These are phyloP conservation scores for Sebastes dallii DNA, from an alignment of 2,797 vertebrate species.

Conservation along the genomic window DNA sequence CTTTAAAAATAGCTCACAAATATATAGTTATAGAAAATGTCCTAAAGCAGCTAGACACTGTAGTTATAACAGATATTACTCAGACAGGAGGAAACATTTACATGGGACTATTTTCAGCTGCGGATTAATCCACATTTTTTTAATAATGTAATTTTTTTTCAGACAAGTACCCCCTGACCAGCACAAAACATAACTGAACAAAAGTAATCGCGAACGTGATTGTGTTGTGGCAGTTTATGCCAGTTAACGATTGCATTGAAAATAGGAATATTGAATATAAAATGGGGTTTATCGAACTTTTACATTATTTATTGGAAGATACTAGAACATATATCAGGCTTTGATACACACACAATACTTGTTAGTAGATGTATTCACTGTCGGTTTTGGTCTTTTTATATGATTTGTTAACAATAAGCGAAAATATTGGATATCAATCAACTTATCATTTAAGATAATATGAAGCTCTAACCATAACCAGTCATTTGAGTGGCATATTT, in stretches of 20 bases:
- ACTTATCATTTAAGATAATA: background rate
- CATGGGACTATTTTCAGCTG: no score
- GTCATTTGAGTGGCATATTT: background rate
- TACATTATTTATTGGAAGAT: no score
- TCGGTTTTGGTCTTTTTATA: background rate
- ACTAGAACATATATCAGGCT: background rate
- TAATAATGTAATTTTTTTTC: no score
- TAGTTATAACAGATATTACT: background rate
- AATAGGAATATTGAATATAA: no score
- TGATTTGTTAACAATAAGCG: background rate
- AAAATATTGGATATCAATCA: background rate
- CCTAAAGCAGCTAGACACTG: background rate
- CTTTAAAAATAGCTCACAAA: no score
- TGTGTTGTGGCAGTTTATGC: no score
- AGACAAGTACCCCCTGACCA: no score
- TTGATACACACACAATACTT: background rate
- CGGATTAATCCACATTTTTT: no score
- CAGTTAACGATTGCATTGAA: no score
- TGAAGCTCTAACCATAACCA: background rate
- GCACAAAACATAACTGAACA: no score
- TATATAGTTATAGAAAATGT: no score
- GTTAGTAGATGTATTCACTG: background rate
- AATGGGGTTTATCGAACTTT: background rate
- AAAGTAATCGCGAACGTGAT: no score
- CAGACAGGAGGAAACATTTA: background rate